A percentile compares a stretch with the other conserved stretches of the same genome.
phyloP scores from a whole-genome alignment of 2,797 vertebrate species.

The Arremon aurantiirostris region DNA sequence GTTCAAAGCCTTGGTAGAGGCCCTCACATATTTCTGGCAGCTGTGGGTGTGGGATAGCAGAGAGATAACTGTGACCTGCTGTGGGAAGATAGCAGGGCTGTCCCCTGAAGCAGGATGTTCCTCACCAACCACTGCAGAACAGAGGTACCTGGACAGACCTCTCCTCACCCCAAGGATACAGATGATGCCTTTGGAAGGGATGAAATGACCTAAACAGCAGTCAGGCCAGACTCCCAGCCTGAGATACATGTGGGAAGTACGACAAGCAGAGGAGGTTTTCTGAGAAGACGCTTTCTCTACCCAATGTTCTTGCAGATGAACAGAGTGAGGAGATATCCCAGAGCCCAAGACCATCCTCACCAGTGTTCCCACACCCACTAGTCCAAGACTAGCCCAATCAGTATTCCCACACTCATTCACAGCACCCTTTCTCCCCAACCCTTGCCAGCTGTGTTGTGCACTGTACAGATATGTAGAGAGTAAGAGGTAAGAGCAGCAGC shows the following conservation, averaged over 20 bases:
- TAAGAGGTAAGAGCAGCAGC: background rate
- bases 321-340: background rate
- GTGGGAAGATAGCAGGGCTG: background rate
- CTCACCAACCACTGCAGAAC: rapidly evolving
- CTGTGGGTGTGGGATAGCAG: background rate
- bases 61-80: background rate
- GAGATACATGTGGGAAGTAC: background rate
- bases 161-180: background rate
- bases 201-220: background rate
- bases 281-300: background rate
- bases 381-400: background rate
- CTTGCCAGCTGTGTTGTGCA: background rate
- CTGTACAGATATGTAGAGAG: background rate
- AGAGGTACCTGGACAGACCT: background rate
- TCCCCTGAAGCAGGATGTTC: background rate
- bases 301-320: background rate
- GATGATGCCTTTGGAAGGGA: background rate
- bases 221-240: background rate
- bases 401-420: background rate
- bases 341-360: background rate
- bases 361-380: background rate
- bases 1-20: background rate
- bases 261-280: background rate
- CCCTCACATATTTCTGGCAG: background rate
- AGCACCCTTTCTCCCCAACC: background rate